Conservation (phyloP, 1,140 invertebrate species). For the Cotesia chilonis region DNA sequence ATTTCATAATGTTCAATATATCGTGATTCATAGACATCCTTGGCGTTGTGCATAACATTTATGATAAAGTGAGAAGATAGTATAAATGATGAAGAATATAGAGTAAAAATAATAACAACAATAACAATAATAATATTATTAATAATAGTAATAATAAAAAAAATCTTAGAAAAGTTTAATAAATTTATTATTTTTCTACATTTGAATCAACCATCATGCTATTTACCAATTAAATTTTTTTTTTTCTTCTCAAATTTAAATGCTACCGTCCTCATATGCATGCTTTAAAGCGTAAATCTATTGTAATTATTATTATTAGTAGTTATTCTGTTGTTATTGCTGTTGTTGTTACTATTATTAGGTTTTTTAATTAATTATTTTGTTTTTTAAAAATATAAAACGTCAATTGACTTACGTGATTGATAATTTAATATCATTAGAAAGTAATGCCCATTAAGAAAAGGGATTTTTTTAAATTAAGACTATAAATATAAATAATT, state of each 20-base stretch:
- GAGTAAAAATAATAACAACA: neutral
- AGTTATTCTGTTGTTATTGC: neutral
- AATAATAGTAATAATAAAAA: neutral
- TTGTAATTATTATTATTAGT: neutral
- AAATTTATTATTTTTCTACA: slow-evolving; percentile 13
- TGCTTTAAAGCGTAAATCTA: neutral
- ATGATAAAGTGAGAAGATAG: slow-evolving; percentile 11
- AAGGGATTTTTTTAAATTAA: too few relatives aligned
- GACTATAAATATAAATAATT: too few relatives aligned
- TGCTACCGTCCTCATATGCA: slow-evolving; percentile 9
- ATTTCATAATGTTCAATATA: slow-evolving; percentile 1
- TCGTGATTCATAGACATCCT: slow-evolving; percentile 34
- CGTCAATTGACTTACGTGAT: too few relatives aligned
- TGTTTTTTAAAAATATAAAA: too few relatives aligned
- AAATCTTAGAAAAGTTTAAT: neutral
- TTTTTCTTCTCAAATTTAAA: neutral
- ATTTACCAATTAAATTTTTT: neutral
- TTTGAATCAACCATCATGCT: neutral
- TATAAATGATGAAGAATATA: neutral
- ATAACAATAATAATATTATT: neutral
- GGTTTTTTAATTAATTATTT: neutral
- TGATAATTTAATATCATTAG: too few relatives aligned
- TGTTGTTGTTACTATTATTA: neutral
- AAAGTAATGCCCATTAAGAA: too few relatives aligned
- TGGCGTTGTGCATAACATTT: slow-evolving; percentile 5